A percentile compares a stretch with the other conserved stretches of the same genome.
Conservation (phyloP, 1,140 invertebrate genomes). For the Colletes latitarsis region DNA sequence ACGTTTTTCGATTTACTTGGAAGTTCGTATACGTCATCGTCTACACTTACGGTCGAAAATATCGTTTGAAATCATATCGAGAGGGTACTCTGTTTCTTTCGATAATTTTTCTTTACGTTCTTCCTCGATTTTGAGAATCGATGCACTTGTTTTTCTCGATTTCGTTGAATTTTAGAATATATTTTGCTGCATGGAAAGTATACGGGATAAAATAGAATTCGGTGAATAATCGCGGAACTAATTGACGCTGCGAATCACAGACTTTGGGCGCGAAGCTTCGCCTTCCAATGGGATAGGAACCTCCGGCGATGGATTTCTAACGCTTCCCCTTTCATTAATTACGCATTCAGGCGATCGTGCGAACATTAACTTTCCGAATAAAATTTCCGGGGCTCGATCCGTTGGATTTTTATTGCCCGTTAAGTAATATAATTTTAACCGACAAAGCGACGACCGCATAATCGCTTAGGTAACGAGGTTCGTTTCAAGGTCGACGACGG, state of each 20-base stretch:
- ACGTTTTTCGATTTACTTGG: no score
- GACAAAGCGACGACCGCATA: not conserved
- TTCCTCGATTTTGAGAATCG: no score
- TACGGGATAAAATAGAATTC: no score
- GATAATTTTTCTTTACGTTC: no score
- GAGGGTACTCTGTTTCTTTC: no score
- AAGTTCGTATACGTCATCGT: no score
- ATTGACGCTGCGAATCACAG: conserved; percentile 10
- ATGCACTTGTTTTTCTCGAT: no score
- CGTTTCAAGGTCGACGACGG: conserved; percentile 5
- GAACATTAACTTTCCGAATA: not conserved
- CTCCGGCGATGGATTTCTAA: conserved; percentile 12
- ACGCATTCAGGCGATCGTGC: not conserved
- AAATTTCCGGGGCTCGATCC: not conserved
- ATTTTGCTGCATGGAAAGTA: no score
- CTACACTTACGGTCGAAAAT: no score
- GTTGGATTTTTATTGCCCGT: conserved; percentile 7
- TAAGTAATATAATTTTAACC: not conserved
- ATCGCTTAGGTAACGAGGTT: conserved; percentile 19
- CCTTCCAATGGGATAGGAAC: not conserved
- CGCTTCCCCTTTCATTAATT: not conserved
- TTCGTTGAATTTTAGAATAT: no score
- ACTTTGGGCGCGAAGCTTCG: not conserved
- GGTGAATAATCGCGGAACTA: conserved; percentile 16
- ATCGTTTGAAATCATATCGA: no score